Base-by-base conservation (phyloP, 2,113 vertebrate species). In the Syngnathus typhle region DNA sequence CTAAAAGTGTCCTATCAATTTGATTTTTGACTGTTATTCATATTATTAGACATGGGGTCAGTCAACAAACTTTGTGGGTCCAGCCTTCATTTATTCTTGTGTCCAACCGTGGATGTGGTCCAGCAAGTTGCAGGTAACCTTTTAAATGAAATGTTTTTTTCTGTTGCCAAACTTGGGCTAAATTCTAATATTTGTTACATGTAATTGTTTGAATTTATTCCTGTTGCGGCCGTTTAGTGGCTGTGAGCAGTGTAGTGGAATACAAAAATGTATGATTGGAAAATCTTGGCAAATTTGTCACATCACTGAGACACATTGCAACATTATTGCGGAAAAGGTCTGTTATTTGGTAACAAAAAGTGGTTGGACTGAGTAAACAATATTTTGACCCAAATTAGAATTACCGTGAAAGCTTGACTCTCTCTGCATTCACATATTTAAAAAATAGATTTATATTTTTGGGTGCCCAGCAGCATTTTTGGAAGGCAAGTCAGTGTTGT, bases 21-120 rank as follows among this genome's bases (percentile, higher is more conserved):
- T 1, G 23, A 58, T 56, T 56, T 56, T 32, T 32, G 27, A 58
- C 27, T 58, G 1, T 10, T 66, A 60, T 69, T 6, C 16, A 18
- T 49, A 52, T 51, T 51, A 51, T 19, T 47, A 70, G n/a, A 65
- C 21, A 95, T 95, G 94, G 94, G 92, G 77, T 93, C 93, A 0
- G 92, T 95, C 76, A 90, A 85, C 44, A 91, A 95, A 81, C 93
- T 95, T 16, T 95, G 94, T n/a, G 88, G 91, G 69, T 94, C 93
- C 81, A 95, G 93, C 73, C 91, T 94, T 76, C 93, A 94, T 86
- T 92, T 92, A 1, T 93, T 95, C 79, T 82, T 95, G 73, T 92
- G 88, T 82, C 91, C 93, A 15, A 87, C 89, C 2, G 77, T 89
- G 72, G 83, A 79, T 46, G 21, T 77, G 21, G 16, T 56, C 37